Conservation (phyloP, 2,113 vertebrate species). For the Dasypus novemcinctus region DNA sequence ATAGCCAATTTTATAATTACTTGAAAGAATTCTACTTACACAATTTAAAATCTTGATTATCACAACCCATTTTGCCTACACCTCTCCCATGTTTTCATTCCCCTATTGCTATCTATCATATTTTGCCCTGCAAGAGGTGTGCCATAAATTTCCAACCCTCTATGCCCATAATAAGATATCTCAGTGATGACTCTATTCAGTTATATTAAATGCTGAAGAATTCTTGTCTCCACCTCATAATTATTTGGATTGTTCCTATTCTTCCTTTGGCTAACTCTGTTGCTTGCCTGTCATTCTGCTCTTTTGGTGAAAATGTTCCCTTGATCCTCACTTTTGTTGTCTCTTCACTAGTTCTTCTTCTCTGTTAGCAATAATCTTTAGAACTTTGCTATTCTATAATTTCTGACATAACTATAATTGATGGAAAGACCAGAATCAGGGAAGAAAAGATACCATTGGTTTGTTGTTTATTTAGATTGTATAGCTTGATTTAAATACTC, state of each 20-base stretch:
- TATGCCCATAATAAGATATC: neutral
- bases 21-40: neutral
- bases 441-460: neutral
- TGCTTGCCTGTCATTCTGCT: neutral
- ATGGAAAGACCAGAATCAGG: neutral
- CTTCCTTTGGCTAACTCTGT: neutral
- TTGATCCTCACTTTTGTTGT: neutral
- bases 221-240: neutral
- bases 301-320: neutral
- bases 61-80: neutral
- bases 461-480: neutral
- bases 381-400: neutral
- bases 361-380: neutral
- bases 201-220: neutral
- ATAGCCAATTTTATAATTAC: neutral
- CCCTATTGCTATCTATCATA: neutral
- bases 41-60: neutral
- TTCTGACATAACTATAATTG: neutral
- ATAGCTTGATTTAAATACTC: neutral
- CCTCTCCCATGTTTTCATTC: neutral
- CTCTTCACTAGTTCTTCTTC: neutral
- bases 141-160: neutral
- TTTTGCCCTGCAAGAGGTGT: neutral
- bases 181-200: neutral
- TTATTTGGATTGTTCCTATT: neutral